Evolutionary conservation across 2,113 vertebrate genomes (phyloP).

Genomic region (Gila orcuttii): DNA sequence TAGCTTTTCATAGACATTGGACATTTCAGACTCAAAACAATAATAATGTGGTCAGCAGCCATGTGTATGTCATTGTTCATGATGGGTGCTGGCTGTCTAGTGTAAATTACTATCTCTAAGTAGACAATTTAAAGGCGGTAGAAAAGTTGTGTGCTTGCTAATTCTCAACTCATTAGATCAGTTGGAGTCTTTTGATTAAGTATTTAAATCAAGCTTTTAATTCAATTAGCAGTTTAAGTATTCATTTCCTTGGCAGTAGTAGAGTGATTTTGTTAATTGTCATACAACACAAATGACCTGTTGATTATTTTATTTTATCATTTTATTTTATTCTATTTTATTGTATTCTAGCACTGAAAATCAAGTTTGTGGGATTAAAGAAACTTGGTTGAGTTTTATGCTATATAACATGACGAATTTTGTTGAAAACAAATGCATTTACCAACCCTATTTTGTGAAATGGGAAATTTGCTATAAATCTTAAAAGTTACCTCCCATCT

Average conservation of each 20-base stretch:
- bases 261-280: slow-evolving; percentile 86
- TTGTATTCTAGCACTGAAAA: slow-evolving; percentile 70
- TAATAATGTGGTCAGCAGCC: slow-evolving; percentile 13
- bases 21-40: not conserved
- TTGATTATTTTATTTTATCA: slow-evolving; percentile 47
- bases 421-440: slow-evolving; percentile 1
- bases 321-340: slow-evolving; percentile 81
- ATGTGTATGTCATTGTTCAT: slow-evolving; percentile 38
- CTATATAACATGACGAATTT: not conserved
- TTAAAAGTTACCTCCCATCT: slow-evolving; percentile 7
- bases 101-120: slow-evolving; percentile 56
- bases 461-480: slow-evolving; percentile 56
- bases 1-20: slow-evolving; percentile 10
- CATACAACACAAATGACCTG: slow-evolving; percentile 51
- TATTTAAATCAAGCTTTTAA: slow-evolving; percentile 86
- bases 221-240: slow-evolving; percentile 85
- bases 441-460: slow-evolving; percentile 87
- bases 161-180: slow-evolving; percentile 63
- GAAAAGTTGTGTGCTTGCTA: slow-evolving; percentile 58
- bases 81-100: slow-evolving; percentile 57
- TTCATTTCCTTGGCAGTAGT: slow-evolving; percentile 85
- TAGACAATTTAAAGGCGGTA: slow-evolving; percentile 58
- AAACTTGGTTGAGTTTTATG: not conserved
- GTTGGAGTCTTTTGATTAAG: slow-evolving; percentile 78
- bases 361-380: not conserved